phyloP scores from a whole-genome alignment of 64 coral and sea anemone species.

The Porites lutea region DNA sequence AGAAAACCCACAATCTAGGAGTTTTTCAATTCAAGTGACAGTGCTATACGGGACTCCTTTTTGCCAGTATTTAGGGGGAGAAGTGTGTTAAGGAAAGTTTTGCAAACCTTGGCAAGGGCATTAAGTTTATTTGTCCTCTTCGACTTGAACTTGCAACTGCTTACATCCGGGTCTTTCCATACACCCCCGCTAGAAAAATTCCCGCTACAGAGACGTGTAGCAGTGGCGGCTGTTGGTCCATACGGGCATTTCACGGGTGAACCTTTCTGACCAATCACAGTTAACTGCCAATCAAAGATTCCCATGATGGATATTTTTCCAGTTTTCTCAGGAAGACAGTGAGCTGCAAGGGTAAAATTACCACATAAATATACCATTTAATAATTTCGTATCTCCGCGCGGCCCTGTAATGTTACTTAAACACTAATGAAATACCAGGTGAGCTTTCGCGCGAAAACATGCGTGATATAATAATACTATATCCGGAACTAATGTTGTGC shows the following conservation, averaged over 20 bases:
- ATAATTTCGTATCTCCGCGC: background rate
- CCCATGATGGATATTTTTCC: slow-evolving; percentile 48
- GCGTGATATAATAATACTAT: too few species aligned
- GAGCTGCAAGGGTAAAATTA: slow-evolving; percentile 5
- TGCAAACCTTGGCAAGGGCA: slow-evolving; percentile 36
- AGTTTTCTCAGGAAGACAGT: slow-evolving; percentile 12
- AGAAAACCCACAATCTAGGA: background rate
- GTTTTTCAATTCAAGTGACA: too few species aligned
- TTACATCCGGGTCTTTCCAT: slow-evolving; percentile 26
- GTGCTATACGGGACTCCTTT: too few species aligned
- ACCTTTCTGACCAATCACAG: slow-evolving; percentile 19
- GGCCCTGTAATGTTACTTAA: too few species aligned
- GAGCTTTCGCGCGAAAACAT: too few species aligned
- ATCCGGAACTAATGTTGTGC: too few species aligned
- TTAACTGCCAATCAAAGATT: slow-evolving; percentile 32
- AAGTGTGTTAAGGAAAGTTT: background rate
- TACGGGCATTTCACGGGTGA: slow-evolving; percentile 21
- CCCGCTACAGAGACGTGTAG: slow-evolving; percentile 54
- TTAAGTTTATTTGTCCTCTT: slow-evolving; percentile 37
- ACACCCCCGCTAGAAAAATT: slow-evolving; percentile 50
- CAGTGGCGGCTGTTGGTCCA: slow-evolving; percentile 9
- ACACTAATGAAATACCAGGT: too few species aligned
- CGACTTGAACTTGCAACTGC: slow-evolving; percentile 27
- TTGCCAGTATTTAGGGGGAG: too few species aligned
- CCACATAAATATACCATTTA: background rate